Evolutionary conservation across 2,113 vertebrate genomes (phyloP).

Genomic region (Indicator maculatus): DNA sequence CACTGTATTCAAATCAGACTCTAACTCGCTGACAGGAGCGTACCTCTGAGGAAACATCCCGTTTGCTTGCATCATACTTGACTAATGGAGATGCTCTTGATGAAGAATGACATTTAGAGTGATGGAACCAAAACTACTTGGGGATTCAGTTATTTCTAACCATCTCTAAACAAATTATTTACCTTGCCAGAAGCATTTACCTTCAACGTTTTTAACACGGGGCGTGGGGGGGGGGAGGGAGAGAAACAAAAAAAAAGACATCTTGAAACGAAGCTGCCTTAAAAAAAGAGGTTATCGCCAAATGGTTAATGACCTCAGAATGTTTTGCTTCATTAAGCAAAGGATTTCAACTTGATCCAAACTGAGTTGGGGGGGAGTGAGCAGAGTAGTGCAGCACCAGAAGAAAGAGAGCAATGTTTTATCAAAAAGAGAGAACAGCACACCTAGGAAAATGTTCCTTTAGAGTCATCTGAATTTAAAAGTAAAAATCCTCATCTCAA

Average conservation of each 20-base stretch:
- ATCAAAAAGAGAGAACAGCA: not conserved
- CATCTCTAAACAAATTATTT: not conserved
- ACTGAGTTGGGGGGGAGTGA: accelerated
- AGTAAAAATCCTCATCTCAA: not conserved
- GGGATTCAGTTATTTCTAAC: not conserved
- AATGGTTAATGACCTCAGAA: not conserved
- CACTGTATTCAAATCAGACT: not conserved
- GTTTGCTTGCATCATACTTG: not conserved
- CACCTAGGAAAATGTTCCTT: not conserved
- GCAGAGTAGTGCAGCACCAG: not conserved
- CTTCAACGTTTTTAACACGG: not conserved
- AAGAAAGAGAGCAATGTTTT: not conserved
- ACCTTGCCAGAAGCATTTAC: not conserved
- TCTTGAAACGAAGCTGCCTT: not conserved
- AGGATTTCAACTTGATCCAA: not conserved
- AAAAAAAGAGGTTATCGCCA: not conserved
- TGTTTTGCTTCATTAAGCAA: not conserved
- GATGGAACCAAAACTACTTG: not conserved
- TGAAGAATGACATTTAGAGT: not conserved
- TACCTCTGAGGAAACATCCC: not conserved
- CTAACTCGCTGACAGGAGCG: not conserved
- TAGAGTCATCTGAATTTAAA: not conserved
- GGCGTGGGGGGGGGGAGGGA: not conserved
- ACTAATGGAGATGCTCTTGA: not conserved
- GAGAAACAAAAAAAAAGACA: not conserved